Percentiles rank a stretch among this genome's conserved stretches.
phyloP scores from a whole-genome alignment of 2,113 vertebrate species.

The Apteryx mantelli region DNA sequence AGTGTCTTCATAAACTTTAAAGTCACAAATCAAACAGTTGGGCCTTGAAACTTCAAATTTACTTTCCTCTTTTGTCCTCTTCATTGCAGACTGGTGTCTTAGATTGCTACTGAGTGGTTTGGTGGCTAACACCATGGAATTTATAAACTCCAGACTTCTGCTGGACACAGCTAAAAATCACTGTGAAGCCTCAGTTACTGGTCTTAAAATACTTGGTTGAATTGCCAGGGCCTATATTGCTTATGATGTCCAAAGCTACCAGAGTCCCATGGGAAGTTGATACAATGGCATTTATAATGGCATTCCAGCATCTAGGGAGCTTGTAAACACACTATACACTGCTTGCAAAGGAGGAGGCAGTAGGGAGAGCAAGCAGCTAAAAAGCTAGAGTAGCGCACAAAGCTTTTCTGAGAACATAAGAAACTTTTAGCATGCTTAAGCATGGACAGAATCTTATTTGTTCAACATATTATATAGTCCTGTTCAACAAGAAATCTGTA shows the following conservation, averaged over 20 bases:
- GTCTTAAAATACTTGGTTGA: not conserved
- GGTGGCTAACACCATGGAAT: not conserved
- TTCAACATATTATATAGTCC: not conserved
- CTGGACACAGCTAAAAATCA: not conserved
- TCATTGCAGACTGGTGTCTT: conserved; percentile 41
- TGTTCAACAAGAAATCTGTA: rapidly evolving
- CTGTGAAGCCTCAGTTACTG: not conserved
- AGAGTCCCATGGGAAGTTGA: not conserved
- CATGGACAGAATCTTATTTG: not conserved
- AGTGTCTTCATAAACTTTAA: not conserved
- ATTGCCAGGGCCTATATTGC: not conserved
- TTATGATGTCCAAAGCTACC: not conserved
- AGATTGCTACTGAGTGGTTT: conserved; percentile 25
- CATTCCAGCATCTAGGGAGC: not conserved
- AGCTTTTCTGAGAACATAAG: not conserved
- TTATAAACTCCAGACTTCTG: not conserved
- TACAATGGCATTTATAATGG: not conserved
- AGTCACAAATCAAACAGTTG: conserved; percentile 43
- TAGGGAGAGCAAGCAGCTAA: not conserved
- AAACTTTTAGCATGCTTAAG: not conserved
- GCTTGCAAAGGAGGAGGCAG: not conserved
- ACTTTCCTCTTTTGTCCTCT: conserved; percentile 48
- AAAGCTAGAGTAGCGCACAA: not conserved
- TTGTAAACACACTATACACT: not conserved
- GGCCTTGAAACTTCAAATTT: conserved; percentile 40